Evolutionary conservation across 2,888 invertebrate species (phyloP).

Genomic region (Dinocampus coccinellae): DNA sequence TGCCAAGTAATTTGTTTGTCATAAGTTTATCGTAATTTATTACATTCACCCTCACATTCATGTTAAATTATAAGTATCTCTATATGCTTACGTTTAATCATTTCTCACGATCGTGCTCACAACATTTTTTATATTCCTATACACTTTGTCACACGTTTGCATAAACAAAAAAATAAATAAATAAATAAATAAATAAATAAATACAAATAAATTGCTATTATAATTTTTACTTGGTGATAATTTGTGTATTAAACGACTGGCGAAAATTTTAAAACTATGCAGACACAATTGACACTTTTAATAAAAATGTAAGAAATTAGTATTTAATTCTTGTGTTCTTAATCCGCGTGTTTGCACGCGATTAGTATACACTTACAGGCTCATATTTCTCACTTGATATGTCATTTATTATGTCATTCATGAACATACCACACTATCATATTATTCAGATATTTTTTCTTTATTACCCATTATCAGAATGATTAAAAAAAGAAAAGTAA

Average conservation of each 20-base stretch:
- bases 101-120: not conserved
- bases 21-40: constrained; percentile 62
- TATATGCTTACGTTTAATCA: not conserved
- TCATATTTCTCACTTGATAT: constrained; percentile 7
- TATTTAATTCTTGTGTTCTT: not conserved
- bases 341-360: constrained; percentile 10
- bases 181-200: too few species aligned
- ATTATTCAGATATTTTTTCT: not conserved
- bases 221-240: not conserved
- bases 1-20: constrained; percentile 64
- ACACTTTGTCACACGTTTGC: too few species aligned
- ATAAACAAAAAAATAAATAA: too few species aligned
- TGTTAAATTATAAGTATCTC: constrained; percentile 22
- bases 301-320: not conserved
- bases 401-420: not conserved
- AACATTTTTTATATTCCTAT: not conserved
- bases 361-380: not conserved
- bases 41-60: constrained; percentile 27
- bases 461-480: not conserved
- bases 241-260: not conserved
- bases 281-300: not conserved
- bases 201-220: not conserved
- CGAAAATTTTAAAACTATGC: not conserved
- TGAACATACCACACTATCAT: not conserved
- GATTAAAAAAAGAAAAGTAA: not conserved